Evolutionary conservation across 2,797 vertebrate species (phyloP), one percentile per base, ranked within the genome.

Genomic region (Champsocephalus esox): DNA sequence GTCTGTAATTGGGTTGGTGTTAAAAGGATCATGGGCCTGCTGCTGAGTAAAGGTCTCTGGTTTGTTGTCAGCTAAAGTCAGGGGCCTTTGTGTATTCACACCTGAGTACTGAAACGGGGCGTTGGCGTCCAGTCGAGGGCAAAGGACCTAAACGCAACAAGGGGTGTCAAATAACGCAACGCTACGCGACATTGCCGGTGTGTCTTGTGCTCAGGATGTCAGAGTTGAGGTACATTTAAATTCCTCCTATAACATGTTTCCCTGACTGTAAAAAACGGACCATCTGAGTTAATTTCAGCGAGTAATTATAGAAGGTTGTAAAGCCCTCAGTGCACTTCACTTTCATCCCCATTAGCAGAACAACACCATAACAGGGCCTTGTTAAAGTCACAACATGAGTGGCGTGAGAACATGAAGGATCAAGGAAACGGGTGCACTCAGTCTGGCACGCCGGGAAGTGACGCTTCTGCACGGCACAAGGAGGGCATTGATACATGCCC

Each of bases 371-470:
- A 85, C 54, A 75, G 58, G 64, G 32, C 44, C 74, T 54, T 78
- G 80, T 84, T 77, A 72, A 75, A 76, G 70, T 79, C 65, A 77
- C 71, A 88, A 82, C 60, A 77, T 62, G 81, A 89, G 81, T 11
- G 24, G 59, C 24, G 21, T 81, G 84, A 86, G 85, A 91, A 89
- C 66, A 70, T 74, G 59, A 82, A n/a, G 52, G 65, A 50, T 62
- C 63, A 65, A 66, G 59, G 17, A 44, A 64, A 64, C 32, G 62
- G 46, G 54, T 28, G 28, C 54, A 66, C 69, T 85, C 56, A 66
- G 52, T 56, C 64, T 38, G 77, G 57, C 80, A 73, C n/a, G 32
- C 19, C 2, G 7, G 16, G 67, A 87, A 92, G 75, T 81, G 82
- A 87, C 19, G 11, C 66, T 70, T 55, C 73, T 44, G 71, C 44